These are phyloP conservation scores for Toxonevra muliebris DNA, from an alignment of 2,888 invertebrate genomes.

Conservation along the genomic window DNA sequence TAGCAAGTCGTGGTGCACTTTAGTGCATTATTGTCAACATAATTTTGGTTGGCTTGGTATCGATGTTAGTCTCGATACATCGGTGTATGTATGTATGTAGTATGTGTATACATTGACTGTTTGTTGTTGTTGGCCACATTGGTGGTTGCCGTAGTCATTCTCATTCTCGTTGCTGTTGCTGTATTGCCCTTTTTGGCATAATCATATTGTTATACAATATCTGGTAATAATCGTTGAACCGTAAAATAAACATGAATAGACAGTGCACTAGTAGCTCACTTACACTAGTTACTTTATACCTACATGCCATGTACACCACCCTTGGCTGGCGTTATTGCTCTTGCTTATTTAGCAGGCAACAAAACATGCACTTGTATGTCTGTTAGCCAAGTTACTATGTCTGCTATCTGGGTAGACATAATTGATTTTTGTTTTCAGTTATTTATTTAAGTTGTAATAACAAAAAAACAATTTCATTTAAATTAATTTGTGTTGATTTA, in stretches of 20 bases:
- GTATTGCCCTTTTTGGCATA: not conserved
- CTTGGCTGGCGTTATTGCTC: not conserved
- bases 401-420: too few species aligned
- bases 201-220: slow-evolving; percentile 12
- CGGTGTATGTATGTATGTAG: too few species aligned
- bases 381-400: not conserved
- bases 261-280: not conserved
- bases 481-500: too few species aligned
- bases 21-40: not conserved
- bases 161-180: not conserved
- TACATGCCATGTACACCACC: not conserved
- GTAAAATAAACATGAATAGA: slow-evolving; percentile 32
- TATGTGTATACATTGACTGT: not conserved
- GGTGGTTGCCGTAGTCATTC: not conserved
- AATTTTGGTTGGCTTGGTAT: not conserved
- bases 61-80: not conserved
- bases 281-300: slow-evolving; percentile 3
- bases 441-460: too few species aligned
- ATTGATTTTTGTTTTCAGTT: too few species aligned
- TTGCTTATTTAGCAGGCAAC: not conserved
- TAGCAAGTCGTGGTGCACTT: too few species aligned
- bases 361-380: not conserved
- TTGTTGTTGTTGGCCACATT: slow-evolving; percentile 12
- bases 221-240: slow-evolving; percentile 35
- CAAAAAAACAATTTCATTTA: too few species aligned